These are phyloP conservation scores for Phthorimaea operculella DNA, from an alignment of 1,140 invertebrate species.

Conservation along the genomic window DNA sequence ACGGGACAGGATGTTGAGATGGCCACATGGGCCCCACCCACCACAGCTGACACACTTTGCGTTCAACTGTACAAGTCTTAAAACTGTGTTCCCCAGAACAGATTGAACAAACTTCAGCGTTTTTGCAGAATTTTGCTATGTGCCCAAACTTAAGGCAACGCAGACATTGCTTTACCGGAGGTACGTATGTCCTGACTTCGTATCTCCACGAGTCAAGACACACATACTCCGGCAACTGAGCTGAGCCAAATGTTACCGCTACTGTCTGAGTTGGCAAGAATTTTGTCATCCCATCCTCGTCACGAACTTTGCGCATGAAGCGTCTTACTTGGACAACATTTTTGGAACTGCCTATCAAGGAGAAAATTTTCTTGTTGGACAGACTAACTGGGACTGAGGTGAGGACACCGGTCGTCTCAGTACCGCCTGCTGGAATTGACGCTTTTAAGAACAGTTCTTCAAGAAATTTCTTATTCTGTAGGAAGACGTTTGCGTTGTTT, in stretches of 20 bases:
- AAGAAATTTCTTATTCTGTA: slow-evolving; percentile 8
- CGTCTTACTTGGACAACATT: slow-evolving; percentile 8
- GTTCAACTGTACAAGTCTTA: slow-evolving; percentile 9
- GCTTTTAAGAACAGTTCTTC: slow-evolving; percentile 3
- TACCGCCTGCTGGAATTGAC: slow-evolving; percentile 6
- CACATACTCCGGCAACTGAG: slow-evolving; percentile 1
- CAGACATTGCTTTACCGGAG: slow-evolving; percentile 27
- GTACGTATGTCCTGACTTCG: slow-evolving; percentile 18
- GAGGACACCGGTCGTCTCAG: slow-evolving; percentile 9
- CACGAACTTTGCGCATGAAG: slow-evolving; percentile 4
- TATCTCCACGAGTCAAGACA: neutral
- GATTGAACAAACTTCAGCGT: slow-evolving; percentile 20
- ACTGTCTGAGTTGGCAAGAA: slow-evolving; percentile 2
- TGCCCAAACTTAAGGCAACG: slow-evolving; percentile 20
- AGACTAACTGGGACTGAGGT: slow-evolving; percentile 3
- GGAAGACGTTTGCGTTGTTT: slow-evolving; percentile 9
- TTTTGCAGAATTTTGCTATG: slow-evolving; percentile 24
- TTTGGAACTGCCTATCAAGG: slow-evolving; percentile 1
- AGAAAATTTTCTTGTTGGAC: slow-evolving; percentile 9
- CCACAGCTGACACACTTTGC: slow-evolving; percentile 16
- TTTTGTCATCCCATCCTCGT: neutral
- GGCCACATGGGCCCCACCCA: slow-evolving; percentile 17
- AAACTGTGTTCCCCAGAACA: slow-evolving; percentile 17
- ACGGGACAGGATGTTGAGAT: slow-evolving; percentile 16
- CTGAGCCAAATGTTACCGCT: slow-evolving; percentile 1